These are phyloP conservation scores for Zenarchopterus dispar DNA, from an alignment of 2,797 vertebrate genomes.

Conservation along the genomic window DNA sequence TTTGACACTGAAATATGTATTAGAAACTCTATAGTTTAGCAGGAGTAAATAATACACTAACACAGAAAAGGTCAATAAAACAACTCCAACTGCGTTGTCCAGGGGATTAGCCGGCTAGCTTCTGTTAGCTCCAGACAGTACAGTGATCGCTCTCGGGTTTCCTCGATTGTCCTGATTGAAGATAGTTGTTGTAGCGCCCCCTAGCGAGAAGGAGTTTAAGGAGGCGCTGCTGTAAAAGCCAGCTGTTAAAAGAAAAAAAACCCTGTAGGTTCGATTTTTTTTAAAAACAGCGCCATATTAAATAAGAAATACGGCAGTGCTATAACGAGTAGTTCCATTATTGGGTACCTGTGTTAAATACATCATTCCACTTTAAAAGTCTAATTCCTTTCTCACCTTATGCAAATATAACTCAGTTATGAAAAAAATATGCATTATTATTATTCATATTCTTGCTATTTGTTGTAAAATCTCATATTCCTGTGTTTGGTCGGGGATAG, in stretches of 20 bases:
- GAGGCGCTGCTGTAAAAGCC: not conserved
- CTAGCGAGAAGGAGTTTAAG: conserved; percentile 56
- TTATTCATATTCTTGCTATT: too few species aligned
- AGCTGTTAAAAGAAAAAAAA: not conserved
- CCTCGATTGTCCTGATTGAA: conserved; percentile 54
- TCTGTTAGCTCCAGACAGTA: conserved; percentile 59
- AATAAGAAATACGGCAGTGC: too few species aligned
- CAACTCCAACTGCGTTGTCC: conserved; percentile 51
- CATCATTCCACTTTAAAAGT: too few species aligned
- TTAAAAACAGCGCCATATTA: not conserved
- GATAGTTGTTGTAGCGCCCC: conserved; percentile 28
- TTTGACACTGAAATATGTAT: not conserved
- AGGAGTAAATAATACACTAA: not conserved
- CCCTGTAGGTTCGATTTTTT: too few species aligned
- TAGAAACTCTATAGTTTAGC: not conserved
- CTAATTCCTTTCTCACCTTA: too few species aligned
- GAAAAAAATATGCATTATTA: too few species aligned
- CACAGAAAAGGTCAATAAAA: conserved; percentile 18
- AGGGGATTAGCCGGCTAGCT: conserved; percentile 70
- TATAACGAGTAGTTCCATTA: too few species aligned
- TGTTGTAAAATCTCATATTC: too few species aligned
- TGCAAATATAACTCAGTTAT: too few species aligned
- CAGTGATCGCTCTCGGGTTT: conserved; percentile 57
- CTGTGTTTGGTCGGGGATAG: too few species aligned
- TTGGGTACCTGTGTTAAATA: too few species aligned